These are phyloP conservation scores for Brachionus asplanchnoidis DNA, from an alignment of 1,140 invertebrate species.

Conservation along the genomic window DNA sequence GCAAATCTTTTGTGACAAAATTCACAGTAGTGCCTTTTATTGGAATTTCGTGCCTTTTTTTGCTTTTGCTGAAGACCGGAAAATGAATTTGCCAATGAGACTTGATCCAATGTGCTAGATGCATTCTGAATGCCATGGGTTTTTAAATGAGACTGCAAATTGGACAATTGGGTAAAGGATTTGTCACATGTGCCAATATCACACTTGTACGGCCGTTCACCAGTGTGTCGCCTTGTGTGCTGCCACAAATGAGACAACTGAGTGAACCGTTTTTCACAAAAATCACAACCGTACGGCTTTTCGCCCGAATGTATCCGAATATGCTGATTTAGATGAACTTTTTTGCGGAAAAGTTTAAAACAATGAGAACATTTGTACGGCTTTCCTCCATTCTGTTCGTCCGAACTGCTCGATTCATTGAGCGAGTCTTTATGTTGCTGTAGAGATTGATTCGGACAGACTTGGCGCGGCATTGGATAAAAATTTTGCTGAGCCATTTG, in stretches of 20 bases:
- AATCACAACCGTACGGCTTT: slow-evolving; percentile 63
- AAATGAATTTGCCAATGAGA: neutral
- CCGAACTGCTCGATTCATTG: neutral
- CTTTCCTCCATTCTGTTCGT: slow-evolving; percentile 46
- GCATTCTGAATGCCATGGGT: slow-evolving; percentile 2
- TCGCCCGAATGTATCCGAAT: slow-evolving; percentile 49
- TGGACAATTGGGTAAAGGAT: slow-evolving; percentile 54
- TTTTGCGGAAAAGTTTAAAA: slow-evolving; percentile 53
- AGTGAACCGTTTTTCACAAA: slow-evolving; percentile 86
- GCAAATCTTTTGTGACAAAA: slow-evolving; percentile 38
- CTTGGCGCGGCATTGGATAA: neutral
- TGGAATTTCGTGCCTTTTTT: slow-evolving; percentile 23
- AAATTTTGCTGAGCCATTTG: neutral
- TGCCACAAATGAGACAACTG: slow-evolving; percentile 80
- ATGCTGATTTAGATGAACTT: slow-evolving; percentile 49
- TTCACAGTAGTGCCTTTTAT: slow-evolving; percentile 24
- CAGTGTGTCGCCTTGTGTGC: slow-evolving; percentile 68
- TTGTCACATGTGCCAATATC: slow-evolving; percentile 54
- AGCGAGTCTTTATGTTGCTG: neutral
- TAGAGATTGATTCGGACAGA: neutral
- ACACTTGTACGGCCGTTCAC: slow-evolving; percentile 60
- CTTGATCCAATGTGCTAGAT: neutral
- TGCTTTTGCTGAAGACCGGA: neutral
- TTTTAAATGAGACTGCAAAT: slow-evolving; percentile 40
- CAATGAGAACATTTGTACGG: slow-evolving; percentile 54